These are phyloP conservation scores for Burhinus bistriatus DNA, from an alignment of 2,113 vertebrate species.

Conservation along the genomic window DNA sequence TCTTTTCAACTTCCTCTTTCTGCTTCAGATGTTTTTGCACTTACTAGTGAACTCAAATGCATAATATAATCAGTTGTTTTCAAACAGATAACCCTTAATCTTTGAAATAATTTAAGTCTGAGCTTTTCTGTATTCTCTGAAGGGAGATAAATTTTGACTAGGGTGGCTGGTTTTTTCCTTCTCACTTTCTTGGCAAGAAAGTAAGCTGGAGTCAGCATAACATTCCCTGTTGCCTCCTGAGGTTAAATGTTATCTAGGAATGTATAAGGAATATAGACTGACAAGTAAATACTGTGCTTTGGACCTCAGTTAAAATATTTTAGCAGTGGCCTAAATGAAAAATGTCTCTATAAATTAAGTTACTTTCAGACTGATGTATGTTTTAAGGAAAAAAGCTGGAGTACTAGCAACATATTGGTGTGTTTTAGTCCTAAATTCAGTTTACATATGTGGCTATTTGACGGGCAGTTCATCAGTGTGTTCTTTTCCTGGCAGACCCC, in stretches of 20 bases:
- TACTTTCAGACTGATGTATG: neutral
- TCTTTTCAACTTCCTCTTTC: neutral
- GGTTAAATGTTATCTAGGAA: slow-evolving; percentile 44
- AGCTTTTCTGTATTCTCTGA: neutral
- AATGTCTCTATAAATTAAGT: slow-evolving; percentile 21
- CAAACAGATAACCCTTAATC: slow-evolving; percentile 26
- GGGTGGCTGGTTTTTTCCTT: neutral
- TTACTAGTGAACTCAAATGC: neutral
- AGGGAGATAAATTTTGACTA: neutral
- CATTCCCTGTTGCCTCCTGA: neutral
- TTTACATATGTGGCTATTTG: neutral
- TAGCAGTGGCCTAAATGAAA: neutral
- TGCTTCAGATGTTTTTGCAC: neutral
- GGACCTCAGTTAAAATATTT: slow-evolving; percentile 17
- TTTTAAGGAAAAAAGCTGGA: neutral
- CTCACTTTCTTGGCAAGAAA: neutral
- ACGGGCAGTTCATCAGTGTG: neutral
- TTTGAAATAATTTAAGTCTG: neutral
- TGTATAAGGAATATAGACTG: neutral
- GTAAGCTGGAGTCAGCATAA: neutral
- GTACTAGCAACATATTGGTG: neutral
- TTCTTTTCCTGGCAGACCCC: neutral
- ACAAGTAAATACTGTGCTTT: neutral
- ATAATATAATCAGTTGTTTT: neutral
- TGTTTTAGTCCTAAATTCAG: neutral